Conservation (phyloP, 2,797 vertebrate species). For the Karalla daura region DNA sequence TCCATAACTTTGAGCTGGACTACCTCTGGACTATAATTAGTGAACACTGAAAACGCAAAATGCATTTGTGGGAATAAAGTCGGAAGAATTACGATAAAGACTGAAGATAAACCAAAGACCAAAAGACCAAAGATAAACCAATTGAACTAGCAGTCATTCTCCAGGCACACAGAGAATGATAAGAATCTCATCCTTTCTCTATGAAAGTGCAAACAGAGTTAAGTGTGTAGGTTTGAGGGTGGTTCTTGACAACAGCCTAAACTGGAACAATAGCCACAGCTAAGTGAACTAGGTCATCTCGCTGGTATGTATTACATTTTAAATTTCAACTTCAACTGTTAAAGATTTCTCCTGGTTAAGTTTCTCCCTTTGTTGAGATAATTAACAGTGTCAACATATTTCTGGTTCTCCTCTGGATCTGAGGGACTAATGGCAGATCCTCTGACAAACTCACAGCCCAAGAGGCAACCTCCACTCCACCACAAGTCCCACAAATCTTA, state of each 20-base stretch:
- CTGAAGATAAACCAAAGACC: too few species aligned
- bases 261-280: background rate
- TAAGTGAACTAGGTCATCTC: constrained; percentile 7
- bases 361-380: constrained; percentile 26
- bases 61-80: background rate
- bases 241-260: background rate
- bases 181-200: background rate
- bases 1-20: constrained; percentile 6
- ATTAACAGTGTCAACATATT: constrained; percentile 17
- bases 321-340: constrained; percentile 15
- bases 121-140: background rate
- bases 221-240: background rate
- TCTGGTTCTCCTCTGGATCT: constrained; percentile 21
- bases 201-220: constrained; percentile 1
- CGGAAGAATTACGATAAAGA: too few species aligned
- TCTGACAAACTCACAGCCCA: constrained; percentile 38
- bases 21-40: too few species aligned
- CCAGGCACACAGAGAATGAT: background rate
- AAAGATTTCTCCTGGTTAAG: constrained; percentile 24
- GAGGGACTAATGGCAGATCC: constrained; percentile 36
- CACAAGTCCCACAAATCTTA: constrained; percentile 63
- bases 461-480: constrained; percentile 54
- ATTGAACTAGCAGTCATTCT: background rate
- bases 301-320: background rate
- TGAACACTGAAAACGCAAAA: background rate